phyloP scores from a whole-genome alignment of 2,113 vertebrate genomes.

The Ia io region DNA sequence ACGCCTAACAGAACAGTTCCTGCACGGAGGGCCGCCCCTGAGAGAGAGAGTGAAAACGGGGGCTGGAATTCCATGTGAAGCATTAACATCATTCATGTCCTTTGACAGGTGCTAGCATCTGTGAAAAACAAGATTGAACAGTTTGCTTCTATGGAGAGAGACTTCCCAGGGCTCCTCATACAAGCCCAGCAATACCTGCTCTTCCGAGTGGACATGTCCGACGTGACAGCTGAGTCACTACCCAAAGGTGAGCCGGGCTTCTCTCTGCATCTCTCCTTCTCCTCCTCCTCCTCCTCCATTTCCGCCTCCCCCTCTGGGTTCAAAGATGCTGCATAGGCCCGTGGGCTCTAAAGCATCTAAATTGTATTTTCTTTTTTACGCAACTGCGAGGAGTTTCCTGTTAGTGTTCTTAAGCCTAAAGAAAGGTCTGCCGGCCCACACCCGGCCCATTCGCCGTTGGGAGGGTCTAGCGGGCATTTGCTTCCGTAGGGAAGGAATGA shows the following conservation, averaged over 20 bases:
- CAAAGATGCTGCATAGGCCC: accelerated
- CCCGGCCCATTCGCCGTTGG: not conserved
- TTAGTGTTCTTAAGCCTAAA: not conserved
- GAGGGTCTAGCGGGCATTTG: not conserved
- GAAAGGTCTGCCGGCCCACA: not conserved
- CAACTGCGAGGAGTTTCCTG: not conserved
- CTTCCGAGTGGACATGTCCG: slow-evolving; percentile 86
- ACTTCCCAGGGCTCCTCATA: slow-evolving; percentile 90
- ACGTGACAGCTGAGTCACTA: slow-evolving; percentile 56
- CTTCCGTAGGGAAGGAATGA: slow-evolving; percentile 16
- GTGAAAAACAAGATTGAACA: slow-evolving; percentile 97
- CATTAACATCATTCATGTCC: not conserved
- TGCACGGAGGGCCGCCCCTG: not conserved
- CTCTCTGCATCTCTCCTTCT: not conserved
- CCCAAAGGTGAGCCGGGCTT: slow-evolving; percentile 79
- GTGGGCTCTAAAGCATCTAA: not conserved
- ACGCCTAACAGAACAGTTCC: not conserved
- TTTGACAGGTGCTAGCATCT: slow-evolving; percentile 92
- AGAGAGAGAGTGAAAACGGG: not conserved
- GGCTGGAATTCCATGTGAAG: not conserved
- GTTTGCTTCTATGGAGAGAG: slow-evolving; percentile 86
- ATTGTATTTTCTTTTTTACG: not conserved
- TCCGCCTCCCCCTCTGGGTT: not conserved
- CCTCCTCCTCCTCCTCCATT: accelerated
- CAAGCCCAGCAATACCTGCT: slow-evolving; percentile 94